Evolutionary conservation across 2,888 invertebrate species (phyloP), one percentile per base, ranked within the genome.

Genomic region (Pristionchus exspectatus): DNA sequence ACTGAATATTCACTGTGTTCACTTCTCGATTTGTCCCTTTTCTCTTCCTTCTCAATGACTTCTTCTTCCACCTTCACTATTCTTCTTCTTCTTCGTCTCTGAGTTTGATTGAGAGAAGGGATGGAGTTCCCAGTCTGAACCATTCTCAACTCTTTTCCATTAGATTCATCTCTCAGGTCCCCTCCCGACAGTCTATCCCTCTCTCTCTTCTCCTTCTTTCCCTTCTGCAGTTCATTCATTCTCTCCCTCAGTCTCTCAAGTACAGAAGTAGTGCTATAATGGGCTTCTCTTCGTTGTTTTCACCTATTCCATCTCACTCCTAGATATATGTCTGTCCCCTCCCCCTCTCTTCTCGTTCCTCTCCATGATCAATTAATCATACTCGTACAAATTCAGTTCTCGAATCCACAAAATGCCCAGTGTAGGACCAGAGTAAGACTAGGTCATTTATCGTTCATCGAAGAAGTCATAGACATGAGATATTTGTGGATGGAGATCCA

Each of bases 11-110:
- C 9, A 50, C 5, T 50, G 33, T 56, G 63, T 63, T 63, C 24
- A 30, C 72, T 30, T n/a, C 77, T 77, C 44, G 30, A 77, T 44
- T 77, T 21, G 9, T 77, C 16, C 77, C 44, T 21, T 77, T 9
- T 30, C 24, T 44, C 24, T 77, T 77, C 44, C 77, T 77, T 77
- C 77, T 77, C 77, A 77, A 38, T 77, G 33, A 72, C 69, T 72
- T 21, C 69, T 72, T 21, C 69, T 30, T 66, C 63, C 63, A 63
- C 63, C 63, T 63, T 63, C 63, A n/a, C n/a, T n/a, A n/a, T 63
- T 63, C 63, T 63, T 24, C 63, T 63, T 59, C 63, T 63, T 63
- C 63, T 59, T 54, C 54, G 2, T 74, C 72, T 74, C 72, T 30
- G 44, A 27, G 12, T 12, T 44, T 44, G 77, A 72, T 30, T 72